A percentile compares a stretch with the other conserved stretches of the same genome.
These are phyloP conservation scores for Anneissia japonica DNA, from an alignment of 35 echinoderm and acorn worm genomes.

Conservation along the genomic window DNA sequence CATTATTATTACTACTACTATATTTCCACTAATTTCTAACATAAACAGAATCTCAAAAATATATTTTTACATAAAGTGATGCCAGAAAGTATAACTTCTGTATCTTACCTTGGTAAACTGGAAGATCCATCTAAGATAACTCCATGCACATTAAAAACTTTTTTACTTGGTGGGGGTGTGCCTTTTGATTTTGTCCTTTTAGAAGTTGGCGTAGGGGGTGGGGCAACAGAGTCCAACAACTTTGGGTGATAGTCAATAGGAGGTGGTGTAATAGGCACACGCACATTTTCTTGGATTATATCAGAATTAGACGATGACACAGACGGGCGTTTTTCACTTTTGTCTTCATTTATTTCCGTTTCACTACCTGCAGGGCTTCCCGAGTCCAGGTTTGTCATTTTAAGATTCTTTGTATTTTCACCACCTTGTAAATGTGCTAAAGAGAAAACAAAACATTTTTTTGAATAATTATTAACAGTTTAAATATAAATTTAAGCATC, in stretches of 20 bases:
- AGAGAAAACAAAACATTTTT: background rate
- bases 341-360: background rate
- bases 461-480: background rate
- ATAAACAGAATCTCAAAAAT: too few species aligned
- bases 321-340: constrained; percentile 34
- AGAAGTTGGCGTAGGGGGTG: constrained; percentile 50
- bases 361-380: background rate
- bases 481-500: too few species aligned
- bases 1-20: too few species aligned
- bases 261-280: constrained; percentile 45
- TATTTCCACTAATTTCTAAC: too few species aligned
- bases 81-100: too few species aligned
- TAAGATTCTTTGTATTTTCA: background rate
- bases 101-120: background rate
- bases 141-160: constrained; percentile 28
- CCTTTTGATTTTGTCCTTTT: constrained; percentile 64
- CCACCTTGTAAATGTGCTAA: background rate
- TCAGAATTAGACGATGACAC: constrained; percentile 34
- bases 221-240: constrained; percentile 44
- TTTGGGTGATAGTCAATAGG: constrained; percentile 26
- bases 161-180: constrained; percentile 66
- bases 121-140: background rate
- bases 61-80: too few species aligned
- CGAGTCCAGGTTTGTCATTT: background rate
- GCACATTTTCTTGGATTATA: background rate